Evolutionary conservation across 2,797 vertebrate species (phyloP).

Genomic region (Lutjanus campechanus): DNA sequence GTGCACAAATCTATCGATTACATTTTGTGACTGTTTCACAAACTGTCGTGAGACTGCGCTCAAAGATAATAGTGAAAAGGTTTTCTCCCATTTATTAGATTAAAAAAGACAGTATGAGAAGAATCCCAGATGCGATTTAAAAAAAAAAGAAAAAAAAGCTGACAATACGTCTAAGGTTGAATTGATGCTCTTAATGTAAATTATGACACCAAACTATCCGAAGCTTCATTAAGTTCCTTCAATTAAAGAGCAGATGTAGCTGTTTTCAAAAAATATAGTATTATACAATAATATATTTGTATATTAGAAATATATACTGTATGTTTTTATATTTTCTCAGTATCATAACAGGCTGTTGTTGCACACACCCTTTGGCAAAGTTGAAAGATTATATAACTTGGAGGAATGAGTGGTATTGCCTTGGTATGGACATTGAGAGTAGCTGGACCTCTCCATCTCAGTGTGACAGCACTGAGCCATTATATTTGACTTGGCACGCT

Average conservation of each 20-base stretch:
- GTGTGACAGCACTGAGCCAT: constrained; percentile 43
- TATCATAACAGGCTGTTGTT: too few species aligned
- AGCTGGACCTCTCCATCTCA: constrained; percentile 29
- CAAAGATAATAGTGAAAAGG: too few species aligned
- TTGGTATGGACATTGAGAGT: constrained; percentile 13
- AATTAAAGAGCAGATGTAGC: not conserved
- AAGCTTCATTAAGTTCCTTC: not conserved
- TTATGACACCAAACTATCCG: not conserved
- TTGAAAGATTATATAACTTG: not conserved
- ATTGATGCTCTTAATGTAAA: not conserved
- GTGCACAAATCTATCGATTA: too few species aligned
- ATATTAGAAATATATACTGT: too few species aligned
- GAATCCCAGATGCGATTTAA: too few species aligned
- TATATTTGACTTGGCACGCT: constrained; percentile 68
- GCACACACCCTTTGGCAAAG: not conserved
- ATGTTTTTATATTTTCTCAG: not conserved
- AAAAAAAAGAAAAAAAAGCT: too few species aligned
- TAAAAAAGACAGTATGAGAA: too few species aligned
- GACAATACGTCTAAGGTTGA: too few species aligned
- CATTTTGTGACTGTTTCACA: too few species aligned
- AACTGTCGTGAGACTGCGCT: too few species aligned
- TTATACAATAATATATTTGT: not conserved
- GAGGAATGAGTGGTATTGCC: constrained; percentile 11
- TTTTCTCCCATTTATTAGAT: too few species aligned
- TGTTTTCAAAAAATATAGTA: not conserved